Base-by-base conservation (phyloP, 1,140 invertebrate species). In the Lepidostoma basale region DNA sequence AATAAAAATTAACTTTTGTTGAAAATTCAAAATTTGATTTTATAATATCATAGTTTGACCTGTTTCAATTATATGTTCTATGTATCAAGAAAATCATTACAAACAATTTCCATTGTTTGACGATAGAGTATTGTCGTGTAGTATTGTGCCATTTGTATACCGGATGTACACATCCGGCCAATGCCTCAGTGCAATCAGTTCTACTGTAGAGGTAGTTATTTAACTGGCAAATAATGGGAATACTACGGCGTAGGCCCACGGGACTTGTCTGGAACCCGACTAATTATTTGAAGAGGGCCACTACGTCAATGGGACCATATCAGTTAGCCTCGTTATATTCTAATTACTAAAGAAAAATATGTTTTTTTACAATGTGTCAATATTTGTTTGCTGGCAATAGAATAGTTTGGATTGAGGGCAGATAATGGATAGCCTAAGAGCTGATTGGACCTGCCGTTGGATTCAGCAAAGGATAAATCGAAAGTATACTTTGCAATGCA, bases 211-310 rank as follows among this genome's bases (percentile, higher is more conserved):
- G 28, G 52, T 33, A 56, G 52, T 33, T 56, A 56, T 56, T 56
- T 56, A 56, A 28, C 52, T 30, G 52, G 33, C 52, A 56, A 56
- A 56, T 56, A 56, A 56, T 56, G 52, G 52, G 25, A 56, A 30
- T 28, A 28, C 25, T 56, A 56, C n/a, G 28, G 25, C 26, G 16
- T 30, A 56, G 25, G 25, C 52, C 33, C 52, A 18, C 16, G 25
- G 52, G 52, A 56, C 52, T 12, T 14, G 52, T 6, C 18, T 49
- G 25, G 8, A 49, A 23, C 10, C 8, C 22, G 45, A 49, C 45
- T 49, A 49, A 47, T 49, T 12, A 49, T 49, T 49, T 49, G 1
- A 9, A 49, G 18, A 10, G 22, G 25, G 45, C 1, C 18, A 18
- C 18, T 8, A 18, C n/a, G 5, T 49, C 4, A 49, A 23, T 23